phyloP scores from a whole-genome alignment of 1,140 invertebrate genomes.

The Ostrea edulis region DNA sequence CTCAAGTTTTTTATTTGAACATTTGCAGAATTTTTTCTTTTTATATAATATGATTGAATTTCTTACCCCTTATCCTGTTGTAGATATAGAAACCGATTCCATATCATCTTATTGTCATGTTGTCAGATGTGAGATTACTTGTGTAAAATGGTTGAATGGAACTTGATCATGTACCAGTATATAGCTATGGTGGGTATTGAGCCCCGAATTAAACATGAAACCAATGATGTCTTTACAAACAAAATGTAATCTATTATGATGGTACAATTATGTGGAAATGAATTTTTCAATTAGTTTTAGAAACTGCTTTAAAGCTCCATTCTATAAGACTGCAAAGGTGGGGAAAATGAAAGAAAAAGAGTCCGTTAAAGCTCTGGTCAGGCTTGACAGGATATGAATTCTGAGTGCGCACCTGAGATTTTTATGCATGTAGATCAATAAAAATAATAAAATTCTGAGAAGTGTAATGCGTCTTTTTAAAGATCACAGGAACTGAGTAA shows the following conservation, averaged over 20 bases:
- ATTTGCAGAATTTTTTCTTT: too few relatives aligned
- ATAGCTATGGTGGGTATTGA: background rate
- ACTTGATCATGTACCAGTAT: background rate
- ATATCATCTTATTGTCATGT: background rate
- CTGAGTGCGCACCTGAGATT: background rate
- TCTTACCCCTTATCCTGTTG: background rate
- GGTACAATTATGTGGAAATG: conserved; percentile 16
- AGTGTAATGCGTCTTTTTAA: background rate
- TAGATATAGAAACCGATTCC: background rate
- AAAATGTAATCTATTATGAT: conserved; percentile 32
- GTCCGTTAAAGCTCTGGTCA: background rate
- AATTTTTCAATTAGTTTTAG: conserved; percentile 9
- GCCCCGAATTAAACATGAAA: background rate
- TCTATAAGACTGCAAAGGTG: background rate
- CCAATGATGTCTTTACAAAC: conserved; percentile 1
- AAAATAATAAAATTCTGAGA: conserved; percentile 14
- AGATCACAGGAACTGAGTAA: background rate
- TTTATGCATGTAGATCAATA: background rate
- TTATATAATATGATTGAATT: background rate
- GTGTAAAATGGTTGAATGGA: background rate
- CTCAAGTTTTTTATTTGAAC: too few relatives aligned
- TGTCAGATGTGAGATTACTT: background rate
- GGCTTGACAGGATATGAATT: conserved; percentile 1
- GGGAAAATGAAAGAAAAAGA: background rate
- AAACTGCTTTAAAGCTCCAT: background rate